Conservation (phyloP, 37 sponge, comb jelly and placozoan species). For the Agelas oroides region DNA sequence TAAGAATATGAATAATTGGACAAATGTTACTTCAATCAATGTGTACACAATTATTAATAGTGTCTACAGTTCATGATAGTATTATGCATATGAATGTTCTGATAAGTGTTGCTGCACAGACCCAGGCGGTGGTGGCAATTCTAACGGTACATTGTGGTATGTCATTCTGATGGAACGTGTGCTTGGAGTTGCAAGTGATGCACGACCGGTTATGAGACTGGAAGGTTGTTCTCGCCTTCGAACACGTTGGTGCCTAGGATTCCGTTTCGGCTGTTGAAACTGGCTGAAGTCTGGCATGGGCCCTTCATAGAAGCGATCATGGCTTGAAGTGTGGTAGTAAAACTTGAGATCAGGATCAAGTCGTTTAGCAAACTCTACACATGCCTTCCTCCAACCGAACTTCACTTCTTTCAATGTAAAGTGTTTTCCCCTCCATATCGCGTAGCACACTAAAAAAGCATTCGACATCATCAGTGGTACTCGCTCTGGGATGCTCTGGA, state of each 20-base stretch:
- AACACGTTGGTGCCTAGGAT: neutral
- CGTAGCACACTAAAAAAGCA: conserved; percentile 31
- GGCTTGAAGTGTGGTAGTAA: conserved; percentile 11
- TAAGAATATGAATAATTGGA: too few relatives aligned
- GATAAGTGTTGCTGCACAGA: neutral
- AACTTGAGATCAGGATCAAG: conserved; percentile 13
- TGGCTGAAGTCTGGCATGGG: neutral
- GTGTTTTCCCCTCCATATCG: conserved; percentile 8
- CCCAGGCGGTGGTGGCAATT: conserved; percentile 28
- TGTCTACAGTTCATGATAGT: too few relatives aligned
- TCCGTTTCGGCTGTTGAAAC: neutral
- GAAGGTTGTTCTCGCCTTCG: conserved; percentile 1
- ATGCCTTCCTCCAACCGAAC: conserved; percentile 2
- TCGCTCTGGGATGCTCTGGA: conserved; percentile 40
- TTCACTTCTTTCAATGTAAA: neutral
- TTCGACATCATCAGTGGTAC: conserved; percentile 53
- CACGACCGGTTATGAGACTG: neutral
- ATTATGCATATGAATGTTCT: conserved; percentile 17
- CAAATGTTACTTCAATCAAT: too few relatives aligned
- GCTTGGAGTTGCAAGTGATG: neutral
- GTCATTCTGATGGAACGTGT: neutral
- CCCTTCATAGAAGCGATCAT: conserved; percentile 28
- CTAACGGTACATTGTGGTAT: conserved; percentile 25
- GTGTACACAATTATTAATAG: too few relatives aligned
- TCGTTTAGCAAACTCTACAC: neutral